Base-by-base conservation (phyloP, 2,797 vertebrate species). In the Myotis myotis region DNA sequence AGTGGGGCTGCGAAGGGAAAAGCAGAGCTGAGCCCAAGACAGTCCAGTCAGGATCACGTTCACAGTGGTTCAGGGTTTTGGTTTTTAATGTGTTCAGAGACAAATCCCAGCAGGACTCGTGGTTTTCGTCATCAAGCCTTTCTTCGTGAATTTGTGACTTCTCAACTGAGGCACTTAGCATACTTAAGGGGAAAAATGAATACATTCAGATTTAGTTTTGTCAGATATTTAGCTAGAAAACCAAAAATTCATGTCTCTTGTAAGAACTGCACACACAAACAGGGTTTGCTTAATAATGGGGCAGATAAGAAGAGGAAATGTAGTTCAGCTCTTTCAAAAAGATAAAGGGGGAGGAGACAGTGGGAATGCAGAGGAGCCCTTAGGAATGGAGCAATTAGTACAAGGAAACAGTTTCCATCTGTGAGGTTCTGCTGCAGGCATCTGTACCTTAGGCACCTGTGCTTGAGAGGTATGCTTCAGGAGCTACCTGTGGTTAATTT, bases 101-200 rank as follows among this genome's bases (percentile, higher is more conserved):
- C 57, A 90, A 38, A 93, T 16, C 16, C 70, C 95, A 94, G 80
- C 84, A 95, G 95, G 66, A 64, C 6, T 11, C 95, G 93, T 95
- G 71, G 53, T 47, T 85, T 94, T 49, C 81, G 85, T 93, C 44
- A 79, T 91, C 60, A 91, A 92, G 57, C 20, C 87, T 88, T 75
- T 81, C 55, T 95, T 97, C 92, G 64, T 53, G 44, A 93, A 0
- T 72, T 57, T 41, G 23, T 19, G 30, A 86, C 82, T 97, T 97
- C 91, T 91, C 84, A 19, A 71, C 36, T 49, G 25, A 94, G 82
- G 70, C 55, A 78, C 82, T 23, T 71, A 72, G 82, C 60, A 92
- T 51, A 25, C 5, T 85, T 93, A 30, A 92, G 62, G 68, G 93
- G 93, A 96, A 95, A 44, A 53, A 93, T 13, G 19, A 89, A 92